These are phyloP conservation scores for Coleophora deauratella DNA, from an alignment of 2,888 invertebrate genomes.

Conservation along the genomic window DNA sequence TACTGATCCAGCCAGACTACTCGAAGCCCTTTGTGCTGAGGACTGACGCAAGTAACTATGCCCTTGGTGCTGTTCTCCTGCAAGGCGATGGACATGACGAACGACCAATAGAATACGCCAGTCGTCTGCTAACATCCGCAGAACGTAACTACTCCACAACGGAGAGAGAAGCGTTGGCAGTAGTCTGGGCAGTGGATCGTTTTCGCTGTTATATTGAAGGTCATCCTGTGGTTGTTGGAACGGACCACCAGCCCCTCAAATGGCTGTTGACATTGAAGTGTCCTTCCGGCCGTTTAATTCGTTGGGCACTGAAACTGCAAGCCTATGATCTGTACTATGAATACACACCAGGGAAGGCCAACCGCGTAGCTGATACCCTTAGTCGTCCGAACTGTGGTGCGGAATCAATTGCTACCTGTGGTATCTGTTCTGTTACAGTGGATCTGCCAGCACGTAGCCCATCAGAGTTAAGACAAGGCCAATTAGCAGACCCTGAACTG, in stretches of 20 bases:
- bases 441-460: not conserved
- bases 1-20: slow-evolving; percentile 21
- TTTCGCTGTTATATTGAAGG: slow-evolving; percentile 14
- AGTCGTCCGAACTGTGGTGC: slow-evolving; percentile 22
- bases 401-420: not conserved
- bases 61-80: slow-evolving; percentile 23
- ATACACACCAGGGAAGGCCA: slow-evolving; percentile 35
- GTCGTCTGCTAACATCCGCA: slow-evolving; percentile 17
- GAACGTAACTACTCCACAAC: too few relatives aligned
- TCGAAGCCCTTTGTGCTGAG: slow-evolving; percentile 22
- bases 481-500: not conserved
- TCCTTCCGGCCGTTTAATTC: slow-evolving; percentile 11
- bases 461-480: not conserved
- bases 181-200: not conserved
- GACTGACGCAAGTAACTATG: slow-evolving; percentile 29
- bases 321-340: slow-evolving; percentile 28
- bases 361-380: slow-evolving; percentile 41
- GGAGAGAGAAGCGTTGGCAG: slow-evolving; percentile 36
- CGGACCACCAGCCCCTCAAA: slow-evolving; percentile 45
- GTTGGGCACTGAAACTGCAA: not conserved
- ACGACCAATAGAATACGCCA: slow-evolving; percentile 20
- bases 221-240: slow-evolving; percentile 19
- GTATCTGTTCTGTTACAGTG: slow-evolving; percentile 1
- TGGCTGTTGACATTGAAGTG: slow-evolving; percentile 43
- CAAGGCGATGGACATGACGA: slow-evolving; percentile 20